Base-by-base conservation (phyloP, 1,140 invertebrate genomes). In the Heliconius eleuchia region DNA sequence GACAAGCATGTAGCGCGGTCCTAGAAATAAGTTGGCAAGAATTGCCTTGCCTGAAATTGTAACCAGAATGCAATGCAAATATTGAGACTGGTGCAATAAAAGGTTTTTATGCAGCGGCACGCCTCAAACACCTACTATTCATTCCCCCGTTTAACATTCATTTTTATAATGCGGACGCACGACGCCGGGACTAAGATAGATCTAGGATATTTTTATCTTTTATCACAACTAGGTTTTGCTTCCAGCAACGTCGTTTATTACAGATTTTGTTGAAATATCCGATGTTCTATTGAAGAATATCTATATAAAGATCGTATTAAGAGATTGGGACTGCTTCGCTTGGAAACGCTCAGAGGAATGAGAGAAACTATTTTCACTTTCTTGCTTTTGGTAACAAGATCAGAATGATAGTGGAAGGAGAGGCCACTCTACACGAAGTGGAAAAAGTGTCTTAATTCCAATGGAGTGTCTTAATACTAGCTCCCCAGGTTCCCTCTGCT, bases 41-140 rank as follows among this genome's bases (percentile, higher is more conserved):
- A 90, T 88, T 89, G 86, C 86, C 86, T 86, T 86, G 82, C 83
- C 82, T 85, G 86, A 88, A 90, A 91, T 89, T 88, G 85, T 86
- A 87, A 86, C 84, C 85, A 88, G 90, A 88, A 90, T 90, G 87
- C 86, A 91, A 92, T 88, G 88, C 90, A 91, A 92, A 91, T 92
- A 92, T 91, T 91, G 87, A 87, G 89, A 88, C 81, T 84, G 83
- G 60, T 76, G 86, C 85, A 85, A 82, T 85, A 86, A 88, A 86
- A 87, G 87, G 85, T 91, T 90, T 91, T 92, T 91, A 91, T 92
- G 89, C 90, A 86, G 83, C 79, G 76, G 85, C 90, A 92, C 87
- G 90, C 83, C 82, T 87, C 76, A 85, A 87, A 86, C 87, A 81
- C 84, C 55, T 76, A 80, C 79, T 75, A 82, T 79, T 81, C 80